Evolutionary conservation across 2,888 invertebrate species (phyloP), one percentile per base, ranked within the genome.

Genomic region (Caenorhabditis sp.): DNA sequence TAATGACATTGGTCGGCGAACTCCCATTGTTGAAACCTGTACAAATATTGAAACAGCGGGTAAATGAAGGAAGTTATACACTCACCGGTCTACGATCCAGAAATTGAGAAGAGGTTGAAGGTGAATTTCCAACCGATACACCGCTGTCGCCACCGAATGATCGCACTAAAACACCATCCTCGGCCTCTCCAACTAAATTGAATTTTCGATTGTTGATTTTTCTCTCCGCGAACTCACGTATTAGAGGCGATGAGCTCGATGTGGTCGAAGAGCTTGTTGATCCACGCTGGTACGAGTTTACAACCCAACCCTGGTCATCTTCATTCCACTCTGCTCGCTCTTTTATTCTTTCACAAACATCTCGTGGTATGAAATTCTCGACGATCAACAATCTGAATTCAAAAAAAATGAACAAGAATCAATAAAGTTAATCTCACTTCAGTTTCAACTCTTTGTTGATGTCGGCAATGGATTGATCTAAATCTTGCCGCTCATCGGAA

Each of bases 391-490:
- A 83, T 69, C 88, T 88, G 73, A 58, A 27, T 61, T 61, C 17
- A 19, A 5, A 17, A 31, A 53, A 53, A 4, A 21, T 43, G 17
- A 8, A 24, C 27, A 31, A 68, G n/a, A 26, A 66, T 54, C 23
- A 17, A 6, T 8, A 10, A n/a, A 60, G 26, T 51, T 43, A 26
- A 27, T 83, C 88, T 87, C 92, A 93, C 89, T 94, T 93, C 69
- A 96, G 91, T 88, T 96, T 93, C 77, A 97, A 90, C 88, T 95
- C 95, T 79, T 92, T 91, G 80, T 94, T 93, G 68, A 96, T 91
- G 87, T 95, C 95, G 85, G 95, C 94, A 89, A 95, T 93, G 1
- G 93, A 92, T 89, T 93, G 93, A 89, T 97, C 96, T 78, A 94
- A 90, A 85, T 97, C 96, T 84, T 95, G 92, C 65, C 97, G 90